Evolutionary conservation across 2,113 vertebrate genomes (phyloP).

Genomic region (Anguilla japonica): DNA sequence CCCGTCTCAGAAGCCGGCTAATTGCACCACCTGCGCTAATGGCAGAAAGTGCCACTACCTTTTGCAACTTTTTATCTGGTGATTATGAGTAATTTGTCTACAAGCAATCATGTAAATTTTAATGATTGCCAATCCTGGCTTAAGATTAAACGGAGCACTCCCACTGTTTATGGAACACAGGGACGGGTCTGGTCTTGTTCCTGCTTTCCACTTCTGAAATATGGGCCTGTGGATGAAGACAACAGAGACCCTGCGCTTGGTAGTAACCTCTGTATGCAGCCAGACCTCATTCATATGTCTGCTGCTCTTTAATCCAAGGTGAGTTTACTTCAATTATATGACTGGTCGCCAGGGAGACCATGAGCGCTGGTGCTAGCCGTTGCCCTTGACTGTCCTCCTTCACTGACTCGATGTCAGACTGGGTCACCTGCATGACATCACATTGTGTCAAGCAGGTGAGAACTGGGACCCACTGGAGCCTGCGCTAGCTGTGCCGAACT

Average conservation of each 20-base stretch:
- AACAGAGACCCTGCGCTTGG: too few species aligned
- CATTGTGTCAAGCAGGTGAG: too few species aligned
- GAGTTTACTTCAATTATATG: too few species aligned
- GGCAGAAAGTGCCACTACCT: not conserved
- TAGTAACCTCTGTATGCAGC: not conserved
- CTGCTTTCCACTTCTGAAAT: not conserved
- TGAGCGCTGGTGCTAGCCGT: too few species aligned
- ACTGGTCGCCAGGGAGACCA: too few species aligned
- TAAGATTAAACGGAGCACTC: not conserved
- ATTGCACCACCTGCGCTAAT: not conserved
- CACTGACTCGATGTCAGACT: too few species aligned
- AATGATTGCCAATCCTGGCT: not conserved
- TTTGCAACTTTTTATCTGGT: slow-evolving; percentile 3
- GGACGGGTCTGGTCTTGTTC: not conserved
- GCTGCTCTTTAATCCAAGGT: not conserved
- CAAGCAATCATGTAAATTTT: not conserved
- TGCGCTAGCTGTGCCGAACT: too few species aligned
- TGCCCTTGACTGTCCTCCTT: too few species aligned
- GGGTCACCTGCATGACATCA: too few species aligned
- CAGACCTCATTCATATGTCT: not conserved
- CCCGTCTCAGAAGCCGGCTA: not conserved
- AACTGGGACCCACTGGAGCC: too few species aligned
- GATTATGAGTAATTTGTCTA: slow-evolving; percentile 3
- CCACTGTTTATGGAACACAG: not conserved
- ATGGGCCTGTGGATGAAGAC: not conserved